These are phyloP conservation scores for Drosophila watanabei DNA, from an alignment of 1,140 invertebrate genomes.

Conservation along the genomic window DNA sequence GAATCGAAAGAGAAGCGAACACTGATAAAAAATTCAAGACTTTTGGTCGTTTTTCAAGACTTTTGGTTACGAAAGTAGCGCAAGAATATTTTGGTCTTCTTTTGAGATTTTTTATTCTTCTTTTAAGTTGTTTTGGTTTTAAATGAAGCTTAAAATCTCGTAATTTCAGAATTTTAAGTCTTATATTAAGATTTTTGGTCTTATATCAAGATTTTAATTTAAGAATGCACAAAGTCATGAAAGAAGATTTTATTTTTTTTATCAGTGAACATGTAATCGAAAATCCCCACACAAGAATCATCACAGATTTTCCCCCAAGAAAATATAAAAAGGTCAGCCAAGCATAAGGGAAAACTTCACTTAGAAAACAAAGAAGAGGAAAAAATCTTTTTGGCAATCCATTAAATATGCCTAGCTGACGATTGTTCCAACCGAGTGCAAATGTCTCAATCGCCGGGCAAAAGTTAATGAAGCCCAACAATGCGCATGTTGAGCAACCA, in stretches of 20 bases:
- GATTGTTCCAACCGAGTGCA: conserved; percentile 44
- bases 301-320: conserved; percentile 4
- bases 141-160: too few relatives aligned
- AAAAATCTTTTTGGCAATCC: conserved; percentile 55
- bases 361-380: conserved; percentile 9
- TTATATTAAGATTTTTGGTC: too few relatives aligned
- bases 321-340: conserved; percentile 15
- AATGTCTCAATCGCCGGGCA: conserved; percentile 44
- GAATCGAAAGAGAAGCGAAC: background rate
- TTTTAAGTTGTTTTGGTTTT: too few relatives aligned
- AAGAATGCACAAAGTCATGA: too few relatives aligned
- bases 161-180: too few relatives aligned
- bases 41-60: too few relatives aligned
- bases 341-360: conserved; percentile 17
- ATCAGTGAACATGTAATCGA: conserved; percentile 12
- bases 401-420: conserved; percentile 65
- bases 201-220: too few relatives aligned
- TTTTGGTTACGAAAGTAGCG: too few relatives aligned
- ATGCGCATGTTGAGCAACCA: conserved; percentile 66
- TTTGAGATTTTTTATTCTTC: too few relatives aligned
- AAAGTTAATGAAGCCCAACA: conserved; percentile 75
- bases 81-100: too few relatives aligned
- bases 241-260: too few relatives aligned
- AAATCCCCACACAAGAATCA: conserved; percentile 13
- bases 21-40: too few relatives aligned